phyloP scores from a whole-genome alignment of 2,797 vertebrate species.

The Syndactyla subalaris region DNA sequence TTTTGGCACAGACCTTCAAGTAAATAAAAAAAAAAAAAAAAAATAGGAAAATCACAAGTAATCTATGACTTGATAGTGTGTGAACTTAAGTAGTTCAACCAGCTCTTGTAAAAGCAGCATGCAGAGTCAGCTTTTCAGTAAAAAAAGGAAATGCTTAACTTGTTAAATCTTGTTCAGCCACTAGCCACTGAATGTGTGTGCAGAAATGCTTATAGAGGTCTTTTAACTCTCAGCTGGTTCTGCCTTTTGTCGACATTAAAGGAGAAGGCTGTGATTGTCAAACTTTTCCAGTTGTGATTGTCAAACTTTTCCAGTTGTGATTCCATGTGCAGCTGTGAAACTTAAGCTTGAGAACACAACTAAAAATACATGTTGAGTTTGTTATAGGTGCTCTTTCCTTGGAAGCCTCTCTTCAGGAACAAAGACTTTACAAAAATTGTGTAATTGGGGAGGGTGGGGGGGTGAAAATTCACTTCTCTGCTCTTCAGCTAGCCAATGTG shows the following conservation, averaged over 20 bases:
- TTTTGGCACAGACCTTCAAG: not conserved
- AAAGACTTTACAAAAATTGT: not conserved
- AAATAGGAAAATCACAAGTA: not conserved
- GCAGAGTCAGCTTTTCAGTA: constrained; percentile 35
- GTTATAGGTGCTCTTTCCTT: not conserved
- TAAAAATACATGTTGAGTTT: not conserved
- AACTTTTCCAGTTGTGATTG: not conserved
- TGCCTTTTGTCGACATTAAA: constrained; percentile 8
- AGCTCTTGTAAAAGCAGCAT: not conserved
- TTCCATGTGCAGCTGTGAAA: not conserved
- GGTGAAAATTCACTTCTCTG: not conserved
- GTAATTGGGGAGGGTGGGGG: not conserved
- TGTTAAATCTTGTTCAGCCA: constrained; percentile 47
- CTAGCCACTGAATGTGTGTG: not conserved
- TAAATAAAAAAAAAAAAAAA: not conserved
- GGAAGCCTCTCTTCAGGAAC: not conserved
- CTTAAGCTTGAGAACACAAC: not conserved
- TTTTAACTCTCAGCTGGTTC: not conserved
- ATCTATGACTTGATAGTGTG: not conserved
- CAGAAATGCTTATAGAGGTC: constrained; percentile 30
- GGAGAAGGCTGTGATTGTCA: not conserved
- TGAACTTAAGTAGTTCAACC: not conserved
- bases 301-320: not conserved
- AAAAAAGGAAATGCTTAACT: constrained; percentile 56
- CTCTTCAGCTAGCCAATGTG: not conserved